Evolutionary conservation across 2,797 vertebrate species (phyloP).

Genomic region (Platalea minor): DNA sequence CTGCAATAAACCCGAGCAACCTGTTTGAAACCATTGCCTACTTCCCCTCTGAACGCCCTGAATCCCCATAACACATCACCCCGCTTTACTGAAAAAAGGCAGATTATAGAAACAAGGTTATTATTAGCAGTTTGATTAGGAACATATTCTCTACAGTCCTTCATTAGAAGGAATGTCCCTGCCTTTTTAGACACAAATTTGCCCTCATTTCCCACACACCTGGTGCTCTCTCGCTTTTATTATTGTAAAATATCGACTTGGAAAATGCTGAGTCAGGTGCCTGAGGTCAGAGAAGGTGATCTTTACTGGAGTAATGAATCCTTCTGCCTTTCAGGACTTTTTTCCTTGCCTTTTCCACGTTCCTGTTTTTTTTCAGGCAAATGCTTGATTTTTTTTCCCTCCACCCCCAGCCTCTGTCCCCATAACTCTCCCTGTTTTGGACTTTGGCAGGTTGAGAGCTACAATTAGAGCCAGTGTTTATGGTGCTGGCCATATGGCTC

Average conservation of each 20-base stretch:
- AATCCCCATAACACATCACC: neutral
- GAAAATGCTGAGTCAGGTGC: slow-evolving; percentile 50
- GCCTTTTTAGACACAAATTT: slow-evolving; percentile 23
- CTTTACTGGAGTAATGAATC: slow-evolving; percentile 13
- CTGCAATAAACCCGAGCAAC: neutral
- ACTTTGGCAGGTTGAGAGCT: slow-evolving; percentile 47
- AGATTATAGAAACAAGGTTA: slow-evolving; percentile 8
- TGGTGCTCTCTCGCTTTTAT: slow-evolving; percentile 6
- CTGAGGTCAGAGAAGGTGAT: slow-evolving; percentile 7
- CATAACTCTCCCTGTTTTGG: neutral
- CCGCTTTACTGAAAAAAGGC: neutral
- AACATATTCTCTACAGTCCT: slow-evolving; percentile 14
- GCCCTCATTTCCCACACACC: slow-evolving; percentile 43
- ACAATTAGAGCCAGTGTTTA: slow-evolving; percentile 26
- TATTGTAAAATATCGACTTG: neutral
- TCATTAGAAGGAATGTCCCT: slow-evolving; percentile 16
- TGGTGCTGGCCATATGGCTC: slow-evolving; percentile 29
- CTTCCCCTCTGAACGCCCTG: neutral
- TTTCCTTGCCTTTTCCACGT: neutral
- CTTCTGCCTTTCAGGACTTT: neutral
- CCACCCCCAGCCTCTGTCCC: neutral
- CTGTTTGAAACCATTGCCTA: neutral
- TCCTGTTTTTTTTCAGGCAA: neutral
- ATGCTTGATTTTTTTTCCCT: neutral
- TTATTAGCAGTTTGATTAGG: slow-evolving; percentile 40